Evolutionary conservation across 2,797 vertebrate species (phyloP).

Genomic region (Okamejei kenojei): DNA sequence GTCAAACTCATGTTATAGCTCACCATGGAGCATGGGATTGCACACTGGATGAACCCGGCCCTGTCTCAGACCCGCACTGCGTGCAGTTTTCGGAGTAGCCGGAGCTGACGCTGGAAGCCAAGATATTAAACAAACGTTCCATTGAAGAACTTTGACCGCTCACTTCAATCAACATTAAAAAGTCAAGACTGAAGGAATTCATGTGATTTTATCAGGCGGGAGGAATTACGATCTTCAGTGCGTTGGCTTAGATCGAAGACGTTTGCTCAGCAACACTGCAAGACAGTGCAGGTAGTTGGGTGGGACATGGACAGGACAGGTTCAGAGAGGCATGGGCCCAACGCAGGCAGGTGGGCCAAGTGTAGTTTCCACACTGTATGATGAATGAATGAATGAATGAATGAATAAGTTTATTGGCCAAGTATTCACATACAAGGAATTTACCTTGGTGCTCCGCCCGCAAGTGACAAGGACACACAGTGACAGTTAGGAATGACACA

Average conservation of each 20-base stretch:
- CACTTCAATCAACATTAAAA: background rate
- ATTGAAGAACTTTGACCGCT: background rate
- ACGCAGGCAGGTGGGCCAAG: too few relatives aligned
- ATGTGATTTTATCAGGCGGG: background rate
- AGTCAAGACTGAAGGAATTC: background rate
- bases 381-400: too few relatives aligned
- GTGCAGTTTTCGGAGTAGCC: background rate
- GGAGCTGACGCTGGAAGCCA: background rate
- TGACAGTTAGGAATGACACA: too few relatives aligned
- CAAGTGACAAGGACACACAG: too few relatives aligned
- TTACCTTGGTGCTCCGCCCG: too few relatives aligned
- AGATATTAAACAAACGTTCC: background rate
- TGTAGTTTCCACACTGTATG: too few relatives aligned
- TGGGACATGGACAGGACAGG: too few relatives aligned
- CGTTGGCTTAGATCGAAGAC: too few relatives aligned
- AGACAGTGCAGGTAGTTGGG: too few relatives aligned
- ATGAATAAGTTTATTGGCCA: too few relatives aligned
- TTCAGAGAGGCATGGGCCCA: too few relatives aligned
- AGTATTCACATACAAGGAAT: too few relatives aligned
- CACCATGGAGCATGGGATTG: background rate
- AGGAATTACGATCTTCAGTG: background rate
- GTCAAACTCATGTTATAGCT: background rate
- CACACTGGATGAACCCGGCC: background rate
- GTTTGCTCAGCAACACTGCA: background rate
- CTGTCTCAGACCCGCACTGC: background rate